A percentile compares a stretch with the other conserved stretches of the same genome.
These are phyloP conservation scores for Oostethus manadensis DNA, from an alignment of 2,113 vertebrate species.

Conservation along the genomic window DNA sequence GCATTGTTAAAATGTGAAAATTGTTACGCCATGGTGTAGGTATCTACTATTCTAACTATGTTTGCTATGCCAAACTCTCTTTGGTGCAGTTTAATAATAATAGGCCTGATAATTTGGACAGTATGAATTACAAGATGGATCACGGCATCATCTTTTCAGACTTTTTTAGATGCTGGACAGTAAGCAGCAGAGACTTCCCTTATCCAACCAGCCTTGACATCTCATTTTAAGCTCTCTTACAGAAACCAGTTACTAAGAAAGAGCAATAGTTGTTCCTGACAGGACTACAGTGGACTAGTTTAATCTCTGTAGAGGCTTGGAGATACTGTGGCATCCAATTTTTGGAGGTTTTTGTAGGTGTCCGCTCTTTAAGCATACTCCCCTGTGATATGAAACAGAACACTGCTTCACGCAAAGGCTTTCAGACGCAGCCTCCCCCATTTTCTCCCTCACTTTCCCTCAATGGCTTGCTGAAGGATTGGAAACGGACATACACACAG, in stretches of 20 bases:
- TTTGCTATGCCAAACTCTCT: too few relatives aligned
- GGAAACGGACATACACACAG: neutral
- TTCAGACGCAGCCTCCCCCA: constrained; percentile 33
- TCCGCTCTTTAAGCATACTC: neutral
- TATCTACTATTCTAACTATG: too few relatives aligned
- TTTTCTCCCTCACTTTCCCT: neutral
- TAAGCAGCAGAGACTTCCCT: too few relatives aligned
- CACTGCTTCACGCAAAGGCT: neutral
- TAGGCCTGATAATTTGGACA: too few relatives aligned
- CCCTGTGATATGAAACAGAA: neutral
- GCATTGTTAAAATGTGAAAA: too few relatives aligned
- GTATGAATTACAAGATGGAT: too few relatives aligned
- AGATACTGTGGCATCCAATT: neutral
- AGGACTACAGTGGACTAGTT: neutral
- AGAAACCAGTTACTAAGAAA: neutral
- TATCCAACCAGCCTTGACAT: too few relatives aligned
- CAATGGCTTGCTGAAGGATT: neutral
- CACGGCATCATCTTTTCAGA: too few relatives aligned
- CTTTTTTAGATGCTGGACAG: too few relatives aligned
- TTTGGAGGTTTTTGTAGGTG: neutral
- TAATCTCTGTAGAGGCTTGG: neutral
- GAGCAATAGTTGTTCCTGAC: neutral
- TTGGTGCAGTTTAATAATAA: too few relatives aligned
- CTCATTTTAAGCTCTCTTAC: too few relatives aligned
- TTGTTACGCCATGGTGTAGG: too few relatives aligned